These are phyloP conservation scores for Hemitrygon akajei DNA, from an alignment of 2,797 vertebrate genomes.

Conservation along the genomic window DNA sequence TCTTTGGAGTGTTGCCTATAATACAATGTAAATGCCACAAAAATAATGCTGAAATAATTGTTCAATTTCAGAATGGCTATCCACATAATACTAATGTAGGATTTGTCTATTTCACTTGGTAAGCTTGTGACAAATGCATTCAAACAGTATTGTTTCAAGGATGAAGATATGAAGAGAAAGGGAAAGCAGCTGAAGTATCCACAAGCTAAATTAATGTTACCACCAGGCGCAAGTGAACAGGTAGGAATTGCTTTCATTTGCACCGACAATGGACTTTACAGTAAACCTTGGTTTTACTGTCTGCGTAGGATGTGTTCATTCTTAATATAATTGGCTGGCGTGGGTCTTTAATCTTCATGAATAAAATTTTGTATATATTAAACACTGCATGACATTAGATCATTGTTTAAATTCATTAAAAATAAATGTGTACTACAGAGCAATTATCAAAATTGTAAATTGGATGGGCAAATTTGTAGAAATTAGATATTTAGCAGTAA, in stretches of 20 bases:
- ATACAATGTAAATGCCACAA: no score
- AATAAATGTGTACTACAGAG: not conserved
- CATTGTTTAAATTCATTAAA: not conserved
- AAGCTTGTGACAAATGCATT: not conserved
- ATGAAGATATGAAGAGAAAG: constrained; percentile 45
- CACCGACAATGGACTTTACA: not conserved
- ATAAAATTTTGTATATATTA: not conserved
- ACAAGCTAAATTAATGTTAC: constrained; percentile 13
- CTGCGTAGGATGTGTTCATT: not conserved
- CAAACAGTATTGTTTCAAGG: constrained; percentile 37
- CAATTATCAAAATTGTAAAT: not conserved
- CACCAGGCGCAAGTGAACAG: not conserved
- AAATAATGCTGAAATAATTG: not conserved
- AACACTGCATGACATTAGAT: not conserved
- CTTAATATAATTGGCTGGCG: not conserved
- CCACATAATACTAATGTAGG: not conserved
- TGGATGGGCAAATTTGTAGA: not conserved
- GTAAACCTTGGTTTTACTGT: not conserved
- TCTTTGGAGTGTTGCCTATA: no score
- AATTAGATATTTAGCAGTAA: no score
- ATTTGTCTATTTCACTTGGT: not conserved
- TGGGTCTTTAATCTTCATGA: not conserved
- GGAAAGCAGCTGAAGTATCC: constrained; percentile 46
- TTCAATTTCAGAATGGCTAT: not conserved
- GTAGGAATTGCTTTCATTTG: not conserved